Percentiles rank a stretch among this genome's conserved stretches.
phyloP scores from a whole-genome alignment of 2,113 vertebrate genomes.

The Leptocoma aspasia region DNA sequence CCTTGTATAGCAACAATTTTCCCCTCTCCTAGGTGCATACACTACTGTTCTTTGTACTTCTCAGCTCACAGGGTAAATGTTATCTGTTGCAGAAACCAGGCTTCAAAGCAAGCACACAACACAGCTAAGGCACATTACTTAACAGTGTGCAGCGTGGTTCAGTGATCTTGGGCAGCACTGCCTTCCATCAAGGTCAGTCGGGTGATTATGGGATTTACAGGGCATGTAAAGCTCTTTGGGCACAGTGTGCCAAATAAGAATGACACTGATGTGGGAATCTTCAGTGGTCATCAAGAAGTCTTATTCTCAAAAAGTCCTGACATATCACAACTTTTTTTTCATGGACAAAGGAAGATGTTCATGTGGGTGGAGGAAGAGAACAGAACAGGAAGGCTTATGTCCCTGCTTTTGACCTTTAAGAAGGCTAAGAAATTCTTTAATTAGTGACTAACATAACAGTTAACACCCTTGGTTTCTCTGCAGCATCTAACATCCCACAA shows the following conservation, averaged over 20 bases:
- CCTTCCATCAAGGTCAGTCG: constrained; percentile 39
- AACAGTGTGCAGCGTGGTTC: background rate
- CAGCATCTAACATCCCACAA: background rate
- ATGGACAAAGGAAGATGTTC: background rate
- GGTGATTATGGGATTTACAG: constrained; percentile 50
- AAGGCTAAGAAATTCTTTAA: constrained; percentile 46
- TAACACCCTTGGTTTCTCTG: constrained; percentile 18
- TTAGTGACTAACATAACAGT: constrained; percentile 24
- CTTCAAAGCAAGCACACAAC: background rate
- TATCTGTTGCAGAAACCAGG: background rate
- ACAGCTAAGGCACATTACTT: background rate
- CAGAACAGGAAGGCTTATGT: constrained; percentile 40
- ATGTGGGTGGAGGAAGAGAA: background rate
- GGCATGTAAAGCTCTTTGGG: background rate
- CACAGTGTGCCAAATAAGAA: background rate
- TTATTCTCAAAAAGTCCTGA: constrained; percentile 46
- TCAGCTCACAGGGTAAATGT: background rate
- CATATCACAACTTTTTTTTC: background rate
- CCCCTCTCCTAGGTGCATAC: background rate
- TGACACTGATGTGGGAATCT: background rate
- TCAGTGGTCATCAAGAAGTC: constrained; percentile 25
- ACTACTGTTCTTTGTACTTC: background rate
- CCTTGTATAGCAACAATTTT: background rate
- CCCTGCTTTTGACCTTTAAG: background rate
- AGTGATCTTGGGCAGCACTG: background rate